Conservation (phyloP, 2,113 vertebrate genomes). For the Daphoenositta chrysoptera region DNA sequence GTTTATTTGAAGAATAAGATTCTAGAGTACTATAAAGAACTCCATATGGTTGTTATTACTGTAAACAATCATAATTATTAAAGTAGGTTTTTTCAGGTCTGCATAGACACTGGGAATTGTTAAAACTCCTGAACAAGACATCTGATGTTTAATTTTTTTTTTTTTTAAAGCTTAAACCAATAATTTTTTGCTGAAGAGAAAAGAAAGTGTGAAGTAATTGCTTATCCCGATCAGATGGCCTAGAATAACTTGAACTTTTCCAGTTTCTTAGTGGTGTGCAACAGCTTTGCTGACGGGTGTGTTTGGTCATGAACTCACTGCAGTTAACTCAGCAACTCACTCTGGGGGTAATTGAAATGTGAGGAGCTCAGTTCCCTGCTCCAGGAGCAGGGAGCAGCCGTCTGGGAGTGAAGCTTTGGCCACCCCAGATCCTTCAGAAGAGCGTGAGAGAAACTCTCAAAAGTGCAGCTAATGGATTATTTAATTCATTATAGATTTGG, state of each 20-base stretch:
- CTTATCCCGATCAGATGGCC: not conserved
- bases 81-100: not conserved
- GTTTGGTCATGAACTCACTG: not conserved
- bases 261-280: not conserved
- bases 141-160: not conserved
- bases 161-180: not conserved
- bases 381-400: not conserved
- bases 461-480: not conserved
- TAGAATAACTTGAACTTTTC: not conserved
- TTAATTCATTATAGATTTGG: not conserved
- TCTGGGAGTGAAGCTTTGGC: not conserved
- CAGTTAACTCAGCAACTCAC: rapidly evolving
- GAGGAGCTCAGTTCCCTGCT: rapidly evolving
- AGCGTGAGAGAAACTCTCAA: not conserved
- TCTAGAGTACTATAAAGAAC: not conserved
- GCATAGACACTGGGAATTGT: not conserved
- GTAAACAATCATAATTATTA: not conserved
- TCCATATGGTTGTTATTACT: not conserved
- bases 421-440: not conserved
- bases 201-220: not conserved
- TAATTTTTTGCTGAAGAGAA: not conserved
- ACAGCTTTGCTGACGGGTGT: rapidly evolving
- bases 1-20: constrained; percentile 22
- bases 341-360: rapidly evolving
- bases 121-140: not conserved